These are phyloP conservation scores for Neosilurus mollespiculum DNA, from an alignment of 2,797 vertebrate species.

Conservation along the genomic window DNA sequence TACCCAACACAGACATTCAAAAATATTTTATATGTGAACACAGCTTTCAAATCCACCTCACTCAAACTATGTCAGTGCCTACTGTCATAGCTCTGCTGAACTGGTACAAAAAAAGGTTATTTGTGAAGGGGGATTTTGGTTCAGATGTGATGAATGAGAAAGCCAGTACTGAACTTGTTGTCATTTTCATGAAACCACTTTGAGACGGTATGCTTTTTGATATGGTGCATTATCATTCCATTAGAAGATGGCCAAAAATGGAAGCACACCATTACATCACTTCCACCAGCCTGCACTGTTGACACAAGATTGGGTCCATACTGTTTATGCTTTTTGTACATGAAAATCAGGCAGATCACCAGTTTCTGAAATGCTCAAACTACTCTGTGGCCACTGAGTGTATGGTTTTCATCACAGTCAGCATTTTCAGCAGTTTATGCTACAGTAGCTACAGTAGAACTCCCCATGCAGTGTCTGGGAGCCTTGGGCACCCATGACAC, in stretches of 20 bases:
- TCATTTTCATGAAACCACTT: background rate
- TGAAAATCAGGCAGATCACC: background rate
- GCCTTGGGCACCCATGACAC: too few relatives aligned
- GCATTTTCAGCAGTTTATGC: too few relatives aligned
- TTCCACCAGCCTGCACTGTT: background rate
- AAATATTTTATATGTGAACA: too few relatives aligned
- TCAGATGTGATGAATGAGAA: background rate
- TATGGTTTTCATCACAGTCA: background rate
- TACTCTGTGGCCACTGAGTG: background rate
- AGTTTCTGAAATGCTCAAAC: background rate
- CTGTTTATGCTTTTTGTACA: background rate
- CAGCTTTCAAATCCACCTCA: too few relatives aligned
- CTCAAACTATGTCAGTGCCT: too few relatives aligned
- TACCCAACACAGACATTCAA: too few relatives aligned
- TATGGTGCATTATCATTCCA: background rate
- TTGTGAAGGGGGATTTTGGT: too few relatives aligned
- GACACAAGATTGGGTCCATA: background rate
- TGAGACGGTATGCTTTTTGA: background rate
- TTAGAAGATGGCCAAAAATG: background rate
- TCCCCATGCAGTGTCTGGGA: too few relatives aligned
- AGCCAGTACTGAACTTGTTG: background rate
- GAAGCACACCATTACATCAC: background rate
- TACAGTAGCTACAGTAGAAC: too few relatives aligned
- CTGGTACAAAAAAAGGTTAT: too few relatives aligned
- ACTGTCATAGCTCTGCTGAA: too few relatives aligned